A percentile compares a stretch with the other conserved stretches of the same genome.
These are phyloP conservation scores for Mus pahari DNA, from an alignment of 2,113 vertebrate species.

Conservation along the genomic window DNA sequence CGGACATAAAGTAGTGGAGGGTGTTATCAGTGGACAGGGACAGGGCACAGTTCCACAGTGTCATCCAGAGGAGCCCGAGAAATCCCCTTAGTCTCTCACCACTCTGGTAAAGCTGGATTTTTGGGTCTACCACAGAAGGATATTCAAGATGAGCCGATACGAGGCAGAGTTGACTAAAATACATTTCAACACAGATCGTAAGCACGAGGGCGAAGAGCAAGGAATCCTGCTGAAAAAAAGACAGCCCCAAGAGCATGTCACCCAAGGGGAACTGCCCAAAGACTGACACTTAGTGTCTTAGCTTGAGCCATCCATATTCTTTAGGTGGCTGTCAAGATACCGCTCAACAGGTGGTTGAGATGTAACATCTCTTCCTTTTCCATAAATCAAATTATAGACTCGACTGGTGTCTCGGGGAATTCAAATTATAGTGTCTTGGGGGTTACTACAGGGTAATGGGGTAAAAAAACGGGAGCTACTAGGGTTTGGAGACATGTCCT, in stretches of 20 bases:
- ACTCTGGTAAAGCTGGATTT: not conserved
- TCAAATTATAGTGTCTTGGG: too few species aligned
- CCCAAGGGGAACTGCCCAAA: not conserved
- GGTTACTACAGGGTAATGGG: not conserved
- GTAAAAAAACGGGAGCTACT: not conserved
- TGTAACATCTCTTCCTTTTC: not conserved
- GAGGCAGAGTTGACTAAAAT: not conserved
- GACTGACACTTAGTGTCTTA: not conserved
- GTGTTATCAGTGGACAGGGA: too few species aligned
- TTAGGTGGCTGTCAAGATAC: not conserved
- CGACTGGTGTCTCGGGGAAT: too few species aligned
- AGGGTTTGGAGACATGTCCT: not conserved
- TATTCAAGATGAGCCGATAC: not conserved
- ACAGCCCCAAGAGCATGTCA: not conserved
- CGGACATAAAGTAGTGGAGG: not conserved
- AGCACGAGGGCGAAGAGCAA: not conserved
- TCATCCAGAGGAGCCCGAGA: not conserved
- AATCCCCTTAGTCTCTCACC: too few species aligned
- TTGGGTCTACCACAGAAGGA: not conserved
- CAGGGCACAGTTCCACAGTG: not conserved
- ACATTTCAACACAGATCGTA: not conserved
- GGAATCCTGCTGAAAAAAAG: accelerated
- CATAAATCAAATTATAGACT: not conserved
- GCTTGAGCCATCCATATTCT: not conserved
- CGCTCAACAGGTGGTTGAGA: too few species aligned